Evolutionary conservation across 2,888 invertebrate genomes (phyloP).

Genomic region (Bruchidius siliquastri): DNA sequence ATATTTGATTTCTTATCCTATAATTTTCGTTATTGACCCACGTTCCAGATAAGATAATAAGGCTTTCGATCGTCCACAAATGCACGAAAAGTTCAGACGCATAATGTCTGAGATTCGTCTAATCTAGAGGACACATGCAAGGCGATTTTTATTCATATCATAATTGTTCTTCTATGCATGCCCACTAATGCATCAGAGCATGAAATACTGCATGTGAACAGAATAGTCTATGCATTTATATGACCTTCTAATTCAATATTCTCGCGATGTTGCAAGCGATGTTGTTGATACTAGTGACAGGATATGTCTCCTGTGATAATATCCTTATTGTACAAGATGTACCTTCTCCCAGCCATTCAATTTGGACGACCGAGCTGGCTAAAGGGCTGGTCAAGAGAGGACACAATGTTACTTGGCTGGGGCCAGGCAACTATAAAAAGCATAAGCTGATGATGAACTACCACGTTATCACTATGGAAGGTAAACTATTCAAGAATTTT

Average conservation of each 20-base stretch:
- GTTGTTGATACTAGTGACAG: background rate
- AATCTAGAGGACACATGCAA: no score
- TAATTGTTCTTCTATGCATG: no score
- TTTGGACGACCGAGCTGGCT: slow-evolving; percentile 12
- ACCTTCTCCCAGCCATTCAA: slow-evolving; percentile 11
- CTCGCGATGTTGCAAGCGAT: background rate
- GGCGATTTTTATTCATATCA: no score
- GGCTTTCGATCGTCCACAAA: no score
- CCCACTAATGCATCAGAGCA: no score
- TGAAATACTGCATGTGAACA: no score
- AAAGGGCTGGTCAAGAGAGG: slow-evolving; percentile 8
- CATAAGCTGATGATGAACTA: background rate
- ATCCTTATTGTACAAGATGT: slow-evolving; percentile 9
- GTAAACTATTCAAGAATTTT: background rate
- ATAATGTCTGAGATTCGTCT: no score
- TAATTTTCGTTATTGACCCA: no score
- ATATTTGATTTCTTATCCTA: no score
- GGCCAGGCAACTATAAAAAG: background rate
- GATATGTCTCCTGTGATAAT: slow-evolving; percentile 1
- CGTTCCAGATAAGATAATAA: no score
- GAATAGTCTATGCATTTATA: no score
- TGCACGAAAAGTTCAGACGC: no score
- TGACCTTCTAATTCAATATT: background rate
- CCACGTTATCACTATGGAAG: slow-evolving; percentile 1
- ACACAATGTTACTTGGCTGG: background rate